Base-by-base conservation (phyloP, 2,797 vertebrate genomes). In the Gymnopithys bicolor region DNA sequence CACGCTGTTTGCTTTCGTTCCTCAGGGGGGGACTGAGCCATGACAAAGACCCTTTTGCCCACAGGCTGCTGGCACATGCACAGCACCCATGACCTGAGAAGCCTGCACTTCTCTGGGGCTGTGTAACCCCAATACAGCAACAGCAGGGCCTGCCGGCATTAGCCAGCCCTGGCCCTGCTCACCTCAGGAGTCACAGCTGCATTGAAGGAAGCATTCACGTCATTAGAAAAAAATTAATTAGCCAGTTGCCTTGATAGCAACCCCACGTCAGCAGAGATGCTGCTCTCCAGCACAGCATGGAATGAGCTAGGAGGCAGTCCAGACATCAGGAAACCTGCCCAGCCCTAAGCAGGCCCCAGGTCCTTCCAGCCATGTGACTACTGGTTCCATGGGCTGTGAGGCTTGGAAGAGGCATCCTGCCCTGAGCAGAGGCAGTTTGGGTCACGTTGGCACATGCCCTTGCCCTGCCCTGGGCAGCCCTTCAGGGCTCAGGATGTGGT, bases 191-290 rank as follows among this genome's bases (percentile, higher is more conserved):
- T 75, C 89, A 78, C 92, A 96, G 89, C 85, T 95, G 92, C 91
- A 84, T 55, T 19, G 13, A 39, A 94, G 45, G 63, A 94, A 95
- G 32, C 58, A 43, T 27, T 86, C 66, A 32, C 4, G 4, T 91
- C 48, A 56, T 95, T 91, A 94, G 33, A 82, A 69, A 94, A 91
- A 91, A 96, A 94, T 85, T 91, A 80, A 94, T 88, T 91, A 91
- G 69, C 58, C 51, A 41, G 58, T 88, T 91, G 77, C 90, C 55
- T 94, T 78, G 90, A 94, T 66, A 71, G 74, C 66, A 81, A 39
- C 66, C 49, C 62, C 24, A 39, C 73, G 32, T 68, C 83, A 87
- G 79, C 75, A 87, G 84, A 69, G 58, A 93, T 37, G 15, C 52
- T 67, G 15, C 51, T 62, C 45, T 87, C 23, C 37, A 77, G 58